phyloP scores from a whole-genome alignment of 2,888 invertebrate genomes.

The Pegoplata infirma region DNA sequence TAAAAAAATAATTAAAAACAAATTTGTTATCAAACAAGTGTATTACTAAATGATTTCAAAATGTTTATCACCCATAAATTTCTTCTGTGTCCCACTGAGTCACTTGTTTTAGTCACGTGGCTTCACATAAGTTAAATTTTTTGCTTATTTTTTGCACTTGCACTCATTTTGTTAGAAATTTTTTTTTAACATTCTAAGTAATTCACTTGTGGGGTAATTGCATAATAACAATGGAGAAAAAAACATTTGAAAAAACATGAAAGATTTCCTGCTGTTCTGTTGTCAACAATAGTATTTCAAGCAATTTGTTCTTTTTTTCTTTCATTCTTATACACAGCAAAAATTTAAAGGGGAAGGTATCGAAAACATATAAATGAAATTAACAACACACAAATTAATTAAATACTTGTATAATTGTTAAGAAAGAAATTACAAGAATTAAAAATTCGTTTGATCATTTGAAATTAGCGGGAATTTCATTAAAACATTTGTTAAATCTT shows the following conservation, averaged over 20 bases:
- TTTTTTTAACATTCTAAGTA: background rate
- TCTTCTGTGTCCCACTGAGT: background rate
- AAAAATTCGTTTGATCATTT: no score
- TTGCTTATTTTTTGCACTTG: background rate
- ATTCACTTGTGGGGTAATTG: constrained; percentile 11
- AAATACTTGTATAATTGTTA: no score
- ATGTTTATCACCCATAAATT: no score
- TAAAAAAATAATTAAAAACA: no score
- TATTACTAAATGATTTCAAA: no score
- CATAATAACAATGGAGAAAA: constrained; percentile 1
- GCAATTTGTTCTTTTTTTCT: background rate
- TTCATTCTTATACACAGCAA: no score
- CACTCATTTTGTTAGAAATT: background rate
- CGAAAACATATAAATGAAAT: no score
- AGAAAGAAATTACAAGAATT: no score
- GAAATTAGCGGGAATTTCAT: no score
- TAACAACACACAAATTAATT: no score
- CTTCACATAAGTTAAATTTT: background rate
- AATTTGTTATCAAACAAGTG: no score
- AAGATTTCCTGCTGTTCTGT: constrained; percentile 2
- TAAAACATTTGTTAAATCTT: no score
- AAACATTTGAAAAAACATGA: background rate
- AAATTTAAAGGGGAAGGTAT: background rate
- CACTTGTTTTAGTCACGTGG: background rate
- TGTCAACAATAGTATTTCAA: constrained; percentile 21